Evolutionary conservation across 2,888 invertebrate genomes (phyloP), one percentile per base, ranked within the genome.

Genomic region (Synanthedon formicaeformis): DNA sequence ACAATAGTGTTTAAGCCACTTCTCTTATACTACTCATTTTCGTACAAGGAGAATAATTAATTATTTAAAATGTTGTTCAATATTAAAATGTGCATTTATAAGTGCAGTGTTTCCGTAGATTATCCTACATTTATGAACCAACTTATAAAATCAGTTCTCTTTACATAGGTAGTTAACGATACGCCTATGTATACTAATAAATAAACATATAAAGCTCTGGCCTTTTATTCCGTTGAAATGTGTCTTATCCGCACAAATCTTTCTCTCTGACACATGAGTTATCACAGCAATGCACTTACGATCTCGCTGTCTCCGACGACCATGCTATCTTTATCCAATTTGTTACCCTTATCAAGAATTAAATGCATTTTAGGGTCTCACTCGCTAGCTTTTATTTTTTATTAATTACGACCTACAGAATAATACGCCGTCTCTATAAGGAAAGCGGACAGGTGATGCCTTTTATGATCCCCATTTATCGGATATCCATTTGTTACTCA

Each of bases 331-430:
- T 78, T 81, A 85, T 86, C 79, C 86, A 87, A 86, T 86, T 86
- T 87, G 87, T 87, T 86, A 86, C 83, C 85, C 81, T 84, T 86
- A 87, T 86, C 87, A 81, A 77, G 81, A 79, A 85, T 87, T 87
- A 85, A 87, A 87, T 86, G 86, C 83, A 79, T 87, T 85, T 85
- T 84, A 84, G 78, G 73, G 72, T 75, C 76, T 78, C 75, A 67
- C 67, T 73, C 66, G 73, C 64, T 69, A 73, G 66, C 68, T 72
- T 77, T 79, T 76, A 69, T 77, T 79, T 82, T 79, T 83, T 83
- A 82, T 83, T 84, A 85, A 85, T 83, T 81, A 82, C 75, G 67
- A 71, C 60, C 64, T 64, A 66, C 70, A 74, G 72, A 73, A 66
- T 69, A 73, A 66, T 69, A 64, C 65, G 70, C 72, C 77, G 77